phyloP scores from a whole-genome alignment of 2,797 vertebrate genomes.

The Acipenser ruthenus region DNA sequence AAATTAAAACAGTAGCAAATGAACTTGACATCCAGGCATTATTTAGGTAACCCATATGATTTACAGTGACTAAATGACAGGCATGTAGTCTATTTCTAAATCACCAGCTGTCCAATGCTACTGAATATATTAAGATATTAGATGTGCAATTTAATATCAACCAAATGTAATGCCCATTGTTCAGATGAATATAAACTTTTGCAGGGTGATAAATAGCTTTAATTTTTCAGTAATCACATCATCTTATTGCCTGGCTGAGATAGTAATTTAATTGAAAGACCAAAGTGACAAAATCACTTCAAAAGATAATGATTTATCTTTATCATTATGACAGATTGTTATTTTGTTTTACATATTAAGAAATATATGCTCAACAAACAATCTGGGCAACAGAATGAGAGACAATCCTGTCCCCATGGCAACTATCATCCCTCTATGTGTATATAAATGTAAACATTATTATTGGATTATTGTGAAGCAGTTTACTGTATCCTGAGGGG shows the following conservation, averaged over 20 bases:
- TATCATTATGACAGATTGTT: slow-evolving; percentile 42
- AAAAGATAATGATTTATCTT: slow-evolving; percentile 47
- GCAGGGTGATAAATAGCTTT: slow-evolving; percentile 44
- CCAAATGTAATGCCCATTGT: slow-evolving; percentile 14
- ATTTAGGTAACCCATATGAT: background rate
- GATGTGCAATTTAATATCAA: slow-evolving; percentile 5
- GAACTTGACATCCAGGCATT: too few relatives aligned
- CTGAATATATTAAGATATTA: slow-evolving; percentile 1
- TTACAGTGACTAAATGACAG: slow-evolving; percentile 2
- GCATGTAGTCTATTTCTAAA: slow-evolving; percentile 7
- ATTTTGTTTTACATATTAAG: slow-evolving; percentile 55
- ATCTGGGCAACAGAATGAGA: slow-evolving; percentile 11
- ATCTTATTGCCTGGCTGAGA: slow-evolving; percentile 43
- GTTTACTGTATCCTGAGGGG: slow-evolving; percentile 6
- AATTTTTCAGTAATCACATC: slow-evolving; percentile 45
- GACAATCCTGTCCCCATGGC: slow-evolving; percentile 52
- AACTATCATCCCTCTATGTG: slow-evolving; percentile 44
- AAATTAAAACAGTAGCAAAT: too few relatives aligned
- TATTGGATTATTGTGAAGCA: slow-evolving; percentile 42
- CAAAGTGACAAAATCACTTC: slow-evolving; percentile 35
- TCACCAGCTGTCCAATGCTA: slow-evolving; percentile 6
- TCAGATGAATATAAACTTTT: slow-evolving; percentile 23
- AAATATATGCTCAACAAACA: slow-evolving; percentile 21
- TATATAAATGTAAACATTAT: slow-evolving; percentile 39
- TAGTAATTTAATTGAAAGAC: slow-evolving; percentile 42